phyloP scores from a whole-genome alignment of 64 coral and sea anemone genomes.

The Pocillopora damicornis region DNA sequence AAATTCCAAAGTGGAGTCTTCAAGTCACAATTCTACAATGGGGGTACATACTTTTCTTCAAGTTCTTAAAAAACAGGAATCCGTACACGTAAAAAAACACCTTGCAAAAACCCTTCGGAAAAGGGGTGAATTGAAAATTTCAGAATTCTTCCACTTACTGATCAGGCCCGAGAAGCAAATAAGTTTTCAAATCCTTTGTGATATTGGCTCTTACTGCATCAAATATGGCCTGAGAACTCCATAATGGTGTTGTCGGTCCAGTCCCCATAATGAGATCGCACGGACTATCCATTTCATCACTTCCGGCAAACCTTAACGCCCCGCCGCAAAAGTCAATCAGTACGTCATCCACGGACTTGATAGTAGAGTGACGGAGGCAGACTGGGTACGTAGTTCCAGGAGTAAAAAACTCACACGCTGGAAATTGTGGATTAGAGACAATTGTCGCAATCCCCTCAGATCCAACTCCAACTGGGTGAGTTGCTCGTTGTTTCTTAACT shows the following conservation, averaged over 20 bases:
- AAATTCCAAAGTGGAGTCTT: too few relatives aligned
- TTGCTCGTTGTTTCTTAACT: conserved; percentile 6
- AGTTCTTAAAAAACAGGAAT: too few relatives aligned
- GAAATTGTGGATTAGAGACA: conserved; percentile 57
- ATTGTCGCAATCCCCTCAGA: conserved; percentile 46
- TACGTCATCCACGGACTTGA: conserved; percentile 42
- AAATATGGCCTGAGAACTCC: not conserved
- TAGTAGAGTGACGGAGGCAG: conserved; percentile 71
- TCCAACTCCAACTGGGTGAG: conserved; percentile 45
- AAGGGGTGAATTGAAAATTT: not conserved
- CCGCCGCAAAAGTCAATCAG: conserved; percentile 57
- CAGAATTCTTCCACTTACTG: not conserved
- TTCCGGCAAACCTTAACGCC: conserved; percentile 62
- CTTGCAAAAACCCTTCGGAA: too few relatives aligned
- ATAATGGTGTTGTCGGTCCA: conserved; percentile 20
- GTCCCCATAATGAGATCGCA: conserved; percentile 66
- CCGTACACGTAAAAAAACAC: too few relatives aligned
- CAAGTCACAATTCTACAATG: too few relatives aligned
- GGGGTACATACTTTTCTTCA: too few relatives aligned
- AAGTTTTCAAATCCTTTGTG: conserved; percentile 11
- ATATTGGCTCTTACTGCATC: not conserved
- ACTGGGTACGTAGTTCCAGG: conserved; percentile 49
- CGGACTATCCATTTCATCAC: conserved; percentile 43
- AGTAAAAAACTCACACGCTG: conserved; percentile 67
- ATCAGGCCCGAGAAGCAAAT: not conserved